Evolutionary conservation across 2,888 invertebrate genomes (phyloP), one percentile per base, ranked within the genome.

Genomic region (Rhagophthalmus giganteus): DNA sequence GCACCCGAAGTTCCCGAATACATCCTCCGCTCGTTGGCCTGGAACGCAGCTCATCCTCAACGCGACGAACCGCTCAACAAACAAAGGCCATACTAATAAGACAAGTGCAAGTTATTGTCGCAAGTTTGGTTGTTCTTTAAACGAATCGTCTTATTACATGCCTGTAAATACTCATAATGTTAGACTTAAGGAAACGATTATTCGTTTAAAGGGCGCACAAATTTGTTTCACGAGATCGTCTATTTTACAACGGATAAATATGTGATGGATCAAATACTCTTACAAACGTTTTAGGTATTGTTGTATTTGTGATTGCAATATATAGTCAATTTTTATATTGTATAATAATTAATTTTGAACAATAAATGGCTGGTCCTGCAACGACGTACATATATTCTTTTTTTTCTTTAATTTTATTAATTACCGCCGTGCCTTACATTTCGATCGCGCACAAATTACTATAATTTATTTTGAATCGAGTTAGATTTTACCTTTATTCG

Each of bases 11-110:
- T 72, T 33, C 86, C 86, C 50, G 82, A 82, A 69, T 84, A 81
- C 69, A 86, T 86, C 61, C 82, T 83, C 66, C 84, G 84, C 67
- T 84, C 86, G 24, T 75, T 86, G 30, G 86, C 84, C 63, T 85
- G 79, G 70, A 75, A 83, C 59, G 81, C 82, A 16, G 81, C 83
- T 11, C 77, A 84, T 51, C 85, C 86, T 6, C 28, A 49, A 25
- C 26, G 49, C 6, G 42, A 50, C 8, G 12, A 5, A 25, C 30
- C 28, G 9, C 24, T 27, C 37, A 41, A 37, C 26, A 32, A 32
- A 39, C 20, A 27, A 35, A 40, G 44, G 20, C 30, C 27, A 48
- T 44, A 12, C 13, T 54, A 54, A 47, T n/a, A 35, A 14, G 28
- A 24, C 10, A 14, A 6, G 14, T 28, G n/a, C 9, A 10, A 31